A percentile compares a stretch with the other conserved stretches of the same genome.
Evolutionary conservation across 2,113 vertebrate genomes (phyloP).

Genomic region (Synodontis membranacea): DNA sequence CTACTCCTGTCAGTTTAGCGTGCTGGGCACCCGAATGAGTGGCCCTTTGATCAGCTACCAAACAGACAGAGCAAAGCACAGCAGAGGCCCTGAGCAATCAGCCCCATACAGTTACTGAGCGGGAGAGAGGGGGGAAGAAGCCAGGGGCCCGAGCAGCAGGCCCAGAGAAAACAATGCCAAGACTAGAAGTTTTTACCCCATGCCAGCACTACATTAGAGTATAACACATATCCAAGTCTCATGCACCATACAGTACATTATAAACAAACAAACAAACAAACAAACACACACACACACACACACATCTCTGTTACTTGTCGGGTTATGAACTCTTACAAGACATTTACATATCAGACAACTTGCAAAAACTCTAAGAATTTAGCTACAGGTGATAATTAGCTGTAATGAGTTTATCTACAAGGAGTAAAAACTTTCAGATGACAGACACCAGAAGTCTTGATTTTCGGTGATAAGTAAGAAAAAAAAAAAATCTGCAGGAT

Average conservation of each 20-base stretch:
- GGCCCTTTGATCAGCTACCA: conserved; percentile 66
- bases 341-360: neutral
- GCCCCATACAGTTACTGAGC: conserved; percentile 13
- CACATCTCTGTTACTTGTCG: neutral
- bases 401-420: neutral
- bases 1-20: conserved; percentile 62
- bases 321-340: neutral
- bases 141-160: conserved; percentile 31
- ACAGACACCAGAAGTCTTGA: neutral
- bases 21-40: conserved; percentile 50
- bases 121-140: conserved; percentile 2
- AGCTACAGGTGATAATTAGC: neutral
- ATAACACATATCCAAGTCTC: conserved; percentile 2
- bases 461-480: neutral
- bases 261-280: conserved; percentile 10
- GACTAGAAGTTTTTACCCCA: neutral
- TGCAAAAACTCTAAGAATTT: neutral
- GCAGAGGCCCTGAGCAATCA: conserved; percentile 37
- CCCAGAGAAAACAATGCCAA: conserved; percentile 9
- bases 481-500: neutral
- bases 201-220: conserved; percentile 10
- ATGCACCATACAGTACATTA: neutral
- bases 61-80: conserved; percentile 46
- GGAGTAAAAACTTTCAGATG: neutral
- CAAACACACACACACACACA: neutral